Evolutionary conservation across 2,797 vertebrate genomes (phyloP).

Genomic region (Chaetophractus vellerosus): DNA sequence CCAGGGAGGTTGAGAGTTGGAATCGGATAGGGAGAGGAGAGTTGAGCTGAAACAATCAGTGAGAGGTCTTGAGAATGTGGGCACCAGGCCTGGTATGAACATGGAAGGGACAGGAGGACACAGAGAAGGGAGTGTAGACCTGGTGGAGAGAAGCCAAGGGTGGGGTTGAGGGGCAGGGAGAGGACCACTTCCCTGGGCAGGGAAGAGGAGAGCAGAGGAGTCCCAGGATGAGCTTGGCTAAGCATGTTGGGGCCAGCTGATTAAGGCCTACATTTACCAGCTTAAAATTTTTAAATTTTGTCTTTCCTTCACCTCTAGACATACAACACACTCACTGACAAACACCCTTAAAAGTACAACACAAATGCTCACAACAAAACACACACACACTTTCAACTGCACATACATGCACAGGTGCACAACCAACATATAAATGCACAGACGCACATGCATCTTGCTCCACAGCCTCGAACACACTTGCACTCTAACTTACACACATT

Average conservation of each 20-base stretch:
- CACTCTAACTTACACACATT: not conserved
- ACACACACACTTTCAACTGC: no score
- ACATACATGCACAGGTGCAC: not conserved
- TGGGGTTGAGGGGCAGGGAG: not conserved
- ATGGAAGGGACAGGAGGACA: not conserved
- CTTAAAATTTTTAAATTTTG: not conserved
- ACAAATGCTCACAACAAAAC: no score
- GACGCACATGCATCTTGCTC: not conserved
- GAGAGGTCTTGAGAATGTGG: no score
- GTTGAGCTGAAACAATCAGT: not conserved
- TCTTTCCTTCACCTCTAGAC: not conserved
- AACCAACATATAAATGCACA: not conserved
- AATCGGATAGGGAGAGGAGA: not conserved
- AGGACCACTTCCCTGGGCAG: not conserved
- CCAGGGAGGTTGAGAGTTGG: not conserved
- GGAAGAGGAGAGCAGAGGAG: not conserved
- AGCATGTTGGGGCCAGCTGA: not conserved
- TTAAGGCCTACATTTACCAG: not conserved
- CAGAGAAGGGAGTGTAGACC: not conserved
- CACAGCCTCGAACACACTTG: not conserved
- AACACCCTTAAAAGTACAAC: no score
- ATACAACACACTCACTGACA: not conserved
- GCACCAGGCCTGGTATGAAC: no score
- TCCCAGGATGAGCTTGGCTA: not conserved
- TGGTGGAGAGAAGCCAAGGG: not conserved